Evolutionary conservation across 2,113 vertebrate species (phyloP).

Genomic region (Ophiodon elongatus): DNA sequence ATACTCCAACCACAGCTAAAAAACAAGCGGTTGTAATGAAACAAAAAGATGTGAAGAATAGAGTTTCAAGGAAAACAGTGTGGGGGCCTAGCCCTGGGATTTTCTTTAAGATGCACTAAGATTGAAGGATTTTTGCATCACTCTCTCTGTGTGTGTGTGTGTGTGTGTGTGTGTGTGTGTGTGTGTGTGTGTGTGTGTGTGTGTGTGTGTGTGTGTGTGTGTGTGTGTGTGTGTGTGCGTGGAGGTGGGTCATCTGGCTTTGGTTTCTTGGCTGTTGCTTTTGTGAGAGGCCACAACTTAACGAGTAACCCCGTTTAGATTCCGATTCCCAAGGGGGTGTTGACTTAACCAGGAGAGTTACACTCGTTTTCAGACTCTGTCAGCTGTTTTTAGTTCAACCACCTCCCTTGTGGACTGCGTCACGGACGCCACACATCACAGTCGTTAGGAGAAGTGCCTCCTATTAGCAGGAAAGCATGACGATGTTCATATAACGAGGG

Average conservation of each 20-base stretch:
- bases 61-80: constrained; percentile 37
- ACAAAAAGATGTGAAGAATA: constrained; percentile 55
- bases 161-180: constrained; percentile 1
- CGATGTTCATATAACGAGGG: constrained; percentile 42
- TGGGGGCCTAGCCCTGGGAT: constrained; percentile 19
- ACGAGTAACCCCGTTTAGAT: not conserved
- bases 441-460: constrained; percentile 44
- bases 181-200: not conserved
- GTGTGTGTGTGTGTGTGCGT: not conserved
- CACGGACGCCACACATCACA: not conserved
- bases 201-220: not conserved
- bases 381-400: constrained; percentile 25
- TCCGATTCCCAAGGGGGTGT: constrained; percentile 22
- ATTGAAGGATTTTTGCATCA: constrained; percentile 28
- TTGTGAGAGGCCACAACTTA: constrained; percentile 7
- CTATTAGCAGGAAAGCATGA: constrained; percentile 35
- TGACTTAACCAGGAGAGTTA: constrained; percentile 14
- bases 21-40: constrained; percentile 68
- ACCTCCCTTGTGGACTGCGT: constrained; percentile 1
- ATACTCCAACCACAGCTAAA: constrained; percentile 48
- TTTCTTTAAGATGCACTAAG: constrained; percentile 37
- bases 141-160: not conserved
- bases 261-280: constrained; percentile 45
- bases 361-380: constrained; percentile 10
- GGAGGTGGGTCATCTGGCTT: constrained; percentile 27